Base-by-base conservation (phyloP, 2,797 vertebrate species). In the Nyctibius grandis region DNA sequence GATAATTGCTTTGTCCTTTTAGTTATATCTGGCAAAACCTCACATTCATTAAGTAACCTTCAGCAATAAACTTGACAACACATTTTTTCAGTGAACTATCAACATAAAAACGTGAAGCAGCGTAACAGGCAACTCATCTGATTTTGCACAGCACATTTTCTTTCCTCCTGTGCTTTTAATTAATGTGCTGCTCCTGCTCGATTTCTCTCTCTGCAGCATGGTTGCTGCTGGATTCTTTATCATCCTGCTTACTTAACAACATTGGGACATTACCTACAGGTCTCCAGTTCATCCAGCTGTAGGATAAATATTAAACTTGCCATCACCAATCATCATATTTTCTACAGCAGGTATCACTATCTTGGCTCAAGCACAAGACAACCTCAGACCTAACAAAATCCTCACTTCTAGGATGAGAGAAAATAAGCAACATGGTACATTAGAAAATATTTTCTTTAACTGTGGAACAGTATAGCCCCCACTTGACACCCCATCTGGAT, bases 301-400 rank as follows among this genome's bases (percentile, higher is more conserved):
- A 83, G 53, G 44, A 88, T 68, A 40, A 85, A 79, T 38, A 88
- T 83, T 77, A 82, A n/a, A 83, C 34, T 89, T 94, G 69, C 57
- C 72, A 90, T 48, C 29, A 91, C 18, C 20, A 76, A 50, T 94
- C 91, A 76, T 36, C 96, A 42, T 85, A 91, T 91, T 91, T 95
- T 61, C 67, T 93, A 69, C 79, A 72, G 50, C 36, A 91, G 42
- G 16, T 63, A 61, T 83, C 64, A 36, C 51, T 73, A 10, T 63
- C 83, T 88, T 83, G 73, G 86, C 76, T 83, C 29, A 86, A 93
- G 48, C 56, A 87, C 78, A 95, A 91, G 60, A 65, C 29, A 80
- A 53, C 26, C 47, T 74, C 72, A 91, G 64, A 80, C 61, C 61
- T 50, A 67, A 61, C 29, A 61, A 69, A 88, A 67, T 53, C 22